Conservation (phyloP, 1,140 invertebrate species). For the Calephelis virginiensis region DNA sequence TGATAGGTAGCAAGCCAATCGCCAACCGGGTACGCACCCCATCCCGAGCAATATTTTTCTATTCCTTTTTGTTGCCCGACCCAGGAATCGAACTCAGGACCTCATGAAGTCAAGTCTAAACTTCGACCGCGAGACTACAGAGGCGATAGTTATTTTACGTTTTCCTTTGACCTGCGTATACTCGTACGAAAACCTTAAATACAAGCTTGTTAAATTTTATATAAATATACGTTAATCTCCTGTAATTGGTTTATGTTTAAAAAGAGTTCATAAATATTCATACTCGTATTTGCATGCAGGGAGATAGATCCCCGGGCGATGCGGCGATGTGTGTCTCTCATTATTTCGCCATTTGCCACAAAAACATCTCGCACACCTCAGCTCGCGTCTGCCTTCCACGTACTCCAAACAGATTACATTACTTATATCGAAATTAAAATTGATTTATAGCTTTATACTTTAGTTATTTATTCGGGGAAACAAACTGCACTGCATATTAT, state of each 20-base stretch:
- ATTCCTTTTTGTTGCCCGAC: too few relatives aligned
- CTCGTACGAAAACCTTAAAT: too few relatives aligned
- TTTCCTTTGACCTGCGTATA: too few relatives aligned
- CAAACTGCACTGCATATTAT: too few relatives aligned
- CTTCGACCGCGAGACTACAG: too few relatives aligned
- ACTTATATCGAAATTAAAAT: constrained; percentile 13
- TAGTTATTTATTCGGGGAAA: not conserved
- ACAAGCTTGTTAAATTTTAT: too few relatives aligned
- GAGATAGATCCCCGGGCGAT: constrained; percentile 41
- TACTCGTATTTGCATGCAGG: constrained; percentile 65
- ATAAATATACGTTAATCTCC: constrained; percentile 21
- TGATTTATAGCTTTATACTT: not conserved
- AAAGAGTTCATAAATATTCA: constrained; percentile 74
- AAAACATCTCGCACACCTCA: constrained; percentile 55
- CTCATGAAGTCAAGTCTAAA: too few relatives aligned
- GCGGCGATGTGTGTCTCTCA: constrained; percentile 54
- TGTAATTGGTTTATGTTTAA: constrained; percentile 60
- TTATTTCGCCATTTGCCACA: constrained; percentile 72
- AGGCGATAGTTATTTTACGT: too few relatives aligned
- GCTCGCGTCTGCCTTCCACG: constrained; percentile 30
- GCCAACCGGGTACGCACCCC: too few relatives aligned
- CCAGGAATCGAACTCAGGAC: too few relatives aligned
- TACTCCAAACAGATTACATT: constrained; percentile 16
- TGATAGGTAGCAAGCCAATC: too few relatives aligned
- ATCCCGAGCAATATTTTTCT: too few relatives aligned